These are phyloP conservation scores for Peromyscus eremicus DNA, from an alignment of 2,797 vertebrate species.

Conservation along the genomic window DNA sequence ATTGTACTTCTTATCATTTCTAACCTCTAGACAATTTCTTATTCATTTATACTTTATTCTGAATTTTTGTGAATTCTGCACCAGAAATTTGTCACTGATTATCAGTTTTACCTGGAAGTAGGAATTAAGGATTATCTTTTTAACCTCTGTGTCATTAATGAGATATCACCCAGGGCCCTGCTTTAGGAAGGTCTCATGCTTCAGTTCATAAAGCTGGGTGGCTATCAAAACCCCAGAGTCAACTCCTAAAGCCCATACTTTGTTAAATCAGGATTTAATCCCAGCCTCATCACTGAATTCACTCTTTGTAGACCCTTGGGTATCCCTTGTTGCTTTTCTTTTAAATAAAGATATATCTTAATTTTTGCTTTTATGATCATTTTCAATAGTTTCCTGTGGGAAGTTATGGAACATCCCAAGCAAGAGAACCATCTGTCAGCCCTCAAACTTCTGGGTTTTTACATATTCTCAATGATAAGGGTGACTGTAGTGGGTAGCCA, in stretches of 20 bases:
- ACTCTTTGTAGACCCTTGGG: not conserved
- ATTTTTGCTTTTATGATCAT: not conserved
- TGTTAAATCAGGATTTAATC: not conserved
- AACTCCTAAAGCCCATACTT: not conserved
- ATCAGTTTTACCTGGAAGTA: not conserved
- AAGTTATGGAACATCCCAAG: not conserved
- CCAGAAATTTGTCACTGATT: not conserved
- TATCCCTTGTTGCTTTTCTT: not conserved
- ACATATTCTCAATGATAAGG: not conserved
- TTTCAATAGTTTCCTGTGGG: not conserved
- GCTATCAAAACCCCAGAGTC: not conserved
- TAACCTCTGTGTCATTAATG: not conserved
- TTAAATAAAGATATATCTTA: not conserved
- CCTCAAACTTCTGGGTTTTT: not conserved
- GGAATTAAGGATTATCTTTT: not conserved
- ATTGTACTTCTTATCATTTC: not conserved
- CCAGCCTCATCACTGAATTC: not conserved
- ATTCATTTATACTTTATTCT: not conserved
- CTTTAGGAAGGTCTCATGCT: not conserved
- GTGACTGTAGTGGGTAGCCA: too few species aligned
- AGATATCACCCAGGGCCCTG: not conserved
- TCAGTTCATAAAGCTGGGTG: not conserved
- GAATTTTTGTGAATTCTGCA: constrained; percentile 3
- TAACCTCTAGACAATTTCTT: not conserved
- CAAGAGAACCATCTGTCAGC: not conserved